Evolutionary conservation across 2,113 vertebrate genomes (phyloP).

Genomic region (Electrona antarctica): DNA sequence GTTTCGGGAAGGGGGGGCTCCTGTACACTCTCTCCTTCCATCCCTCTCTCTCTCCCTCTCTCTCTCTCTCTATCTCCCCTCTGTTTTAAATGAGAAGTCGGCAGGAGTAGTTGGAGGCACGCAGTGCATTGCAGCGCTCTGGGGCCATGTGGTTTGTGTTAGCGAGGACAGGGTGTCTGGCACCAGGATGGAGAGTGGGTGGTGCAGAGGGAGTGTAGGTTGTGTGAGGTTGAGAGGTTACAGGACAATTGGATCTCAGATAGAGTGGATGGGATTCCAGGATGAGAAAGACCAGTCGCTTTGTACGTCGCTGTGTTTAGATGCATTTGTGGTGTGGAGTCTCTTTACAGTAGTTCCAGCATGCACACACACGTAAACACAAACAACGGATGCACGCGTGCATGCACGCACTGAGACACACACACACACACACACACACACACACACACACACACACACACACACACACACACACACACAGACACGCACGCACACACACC

Average conservation of each 20-base stretch:
- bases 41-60: conserved; percentile 45
- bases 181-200: conserved; percentile 74
- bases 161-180: conserved; percentile 81
- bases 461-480: conserved; percentile 8
- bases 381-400: neutral
- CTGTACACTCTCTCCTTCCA: conserved; percentile 39
- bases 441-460: conserved; percentile 5
- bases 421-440: conserved; percentile 6
- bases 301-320: conserved; percentile 39
- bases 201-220: conserved; percentile 67
- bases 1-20: conserved; percentile 52
- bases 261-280: conserved; percentile 53
- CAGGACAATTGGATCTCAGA: conserved; percentile 75
- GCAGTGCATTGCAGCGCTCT: conserved; percentile 73
- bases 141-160: conserved; percentile 82
- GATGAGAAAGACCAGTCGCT: conserved; percentile 35
- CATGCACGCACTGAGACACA: neutral
- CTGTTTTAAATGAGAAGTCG: conserved; percentile 68
- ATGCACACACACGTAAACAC: neutral
- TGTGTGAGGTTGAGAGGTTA: conserved; percentile 74
- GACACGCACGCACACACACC: neutral
- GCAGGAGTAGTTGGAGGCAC: conserved; percentile 68
- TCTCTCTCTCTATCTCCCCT: conserved; percentile 6
- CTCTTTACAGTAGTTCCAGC: too few species aligned
- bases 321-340: conserved; percentile 23